Conservation (phyloP, 2,888 invertebrate genomes). For the Pseudanteris insignis region DNA sequence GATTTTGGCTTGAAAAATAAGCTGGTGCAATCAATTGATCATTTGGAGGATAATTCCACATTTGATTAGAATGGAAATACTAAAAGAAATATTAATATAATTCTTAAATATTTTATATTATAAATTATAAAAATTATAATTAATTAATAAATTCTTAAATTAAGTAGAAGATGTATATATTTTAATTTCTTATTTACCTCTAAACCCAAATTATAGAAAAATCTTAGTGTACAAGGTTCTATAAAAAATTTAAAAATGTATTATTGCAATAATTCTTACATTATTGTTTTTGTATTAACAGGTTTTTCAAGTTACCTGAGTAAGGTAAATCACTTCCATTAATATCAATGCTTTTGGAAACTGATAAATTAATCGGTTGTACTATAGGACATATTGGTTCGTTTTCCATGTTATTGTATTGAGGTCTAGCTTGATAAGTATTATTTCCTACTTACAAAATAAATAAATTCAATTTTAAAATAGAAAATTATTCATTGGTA, state of each 20-base stretch:
- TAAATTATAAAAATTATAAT: no score
- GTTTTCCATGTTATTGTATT: constrained; percentile 24
- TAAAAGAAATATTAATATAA: no score
- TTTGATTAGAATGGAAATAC: constrained; percentile 52
- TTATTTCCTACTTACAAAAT: constrained; percentile 12
- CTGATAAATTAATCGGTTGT: constrained; percentile 56
- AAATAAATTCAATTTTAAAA: background rate
- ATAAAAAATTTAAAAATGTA: no score
- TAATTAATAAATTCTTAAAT: no score
- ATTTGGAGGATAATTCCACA: constrained; percentile 50
- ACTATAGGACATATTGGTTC: constrained; percentile 33
- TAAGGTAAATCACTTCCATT: constrained; percentile 70
- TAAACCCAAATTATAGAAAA: constrained; percentile 76
- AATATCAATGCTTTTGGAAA: constrained; percentile 64
- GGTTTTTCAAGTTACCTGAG: no score
- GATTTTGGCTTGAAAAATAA: constrained; percentile 32
- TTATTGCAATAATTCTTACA: no score
- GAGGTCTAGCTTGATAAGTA: constrained; percentile 4
- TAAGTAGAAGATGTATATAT: background rate
- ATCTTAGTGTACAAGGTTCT: constrained; percentile 73
- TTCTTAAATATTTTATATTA: no score
- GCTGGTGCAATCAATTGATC: constrained; percentile 44
- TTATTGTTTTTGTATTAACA: no score
- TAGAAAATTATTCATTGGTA: background rate
- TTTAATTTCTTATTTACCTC: constrained; percentile 60